A percentile compares a stretch with the other conserved stretches of the same genome.
phyloP scores from a whole-genome alignment of 2,888 invertebrate species.

The Eupeodes latifasciatus region DNA sequence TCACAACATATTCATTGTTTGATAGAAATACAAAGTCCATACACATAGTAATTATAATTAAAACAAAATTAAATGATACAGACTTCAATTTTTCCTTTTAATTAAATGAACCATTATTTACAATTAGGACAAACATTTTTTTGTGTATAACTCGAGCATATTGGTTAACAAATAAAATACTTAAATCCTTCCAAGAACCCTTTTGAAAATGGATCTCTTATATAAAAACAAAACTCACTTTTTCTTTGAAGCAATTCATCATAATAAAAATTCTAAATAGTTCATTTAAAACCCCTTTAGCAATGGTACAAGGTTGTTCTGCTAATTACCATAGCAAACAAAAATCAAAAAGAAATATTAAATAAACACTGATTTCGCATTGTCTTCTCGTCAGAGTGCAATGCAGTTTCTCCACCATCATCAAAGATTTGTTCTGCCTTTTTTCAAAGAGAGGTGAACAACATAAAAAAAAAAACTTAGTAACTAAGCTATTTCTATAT shows the following conservation, averaged over 20 bases:
- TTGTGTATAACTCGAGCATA: neutral
- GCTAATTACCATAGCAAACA: constrained; percentile 25
- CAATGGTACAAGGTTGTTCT: constrained; percentile 40
- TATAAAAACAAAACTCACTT: neutral
- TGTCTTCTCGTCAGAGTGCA: neutral
- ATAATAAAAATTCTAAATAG: neutral
- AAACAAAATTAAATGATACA: no score
- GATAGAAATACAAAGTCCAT: no score
- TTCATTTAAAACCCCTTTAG: constrained; percentile 11
- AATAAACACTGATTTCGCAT: constrained; percentile 41
- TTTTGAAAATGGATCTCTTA: neutral
- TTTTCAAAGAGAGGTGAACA: neutral
- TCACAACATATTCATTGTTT: no score
- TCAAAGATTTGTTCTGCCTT: constrained; percentile 3
- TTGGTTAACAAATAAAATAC: neutral
- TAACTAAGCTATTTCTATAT: neutral
- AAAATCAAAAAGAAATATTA: neutral
- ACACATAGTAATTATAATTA: no score
- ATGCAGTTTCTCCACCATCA: neutral
- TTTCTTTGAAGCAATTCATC: neutral
- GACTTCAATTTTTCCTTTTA: neutral
- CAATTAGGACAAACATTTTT: neutral
- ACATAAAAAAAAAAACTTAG: neutral
- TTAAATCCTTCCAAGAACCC: constrained; percentile 6
- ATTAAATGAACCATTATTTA: neutral